phyloP scores from a whole-genome alignment of 2,797 vertebrate species.

The Eulemur rubriventer region DNA sequence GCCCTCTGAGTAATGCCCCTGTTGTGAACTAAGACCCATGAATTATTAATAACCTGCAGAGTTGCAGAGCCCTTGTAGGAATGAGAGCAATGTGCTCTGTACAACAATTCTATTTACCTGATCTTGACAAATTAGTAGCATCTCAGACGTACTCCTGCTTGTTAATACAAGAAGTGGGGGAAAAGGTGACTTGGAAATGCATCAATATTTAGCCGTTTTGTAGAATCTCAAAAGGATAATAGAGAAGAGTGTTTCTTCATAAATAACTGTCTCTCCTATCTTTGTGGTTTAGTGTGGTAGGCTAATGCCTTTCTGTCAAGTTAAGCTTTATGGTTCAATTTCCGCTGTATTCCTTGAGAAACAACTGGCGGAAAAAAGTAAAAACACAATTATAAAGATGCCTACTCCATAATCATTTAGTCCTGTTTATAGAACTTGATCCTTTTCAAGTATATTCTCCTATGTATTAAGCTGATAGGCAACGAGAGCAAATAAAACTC shows the following conservation, averaged over 20 bases:
- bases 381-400: constrained; percentile 65
- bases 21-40: constrained; percentile 79
- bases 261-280: constrained; percentile 74
- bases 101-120: constrained; percentile 78
- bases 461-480: neutral
- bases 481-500: neutral
- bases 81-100: constrained; percentile 56
- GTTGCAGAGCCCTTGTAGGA: constrained; percentile 78
- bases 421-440: constrained; percentile 57
- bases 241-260: constrained; percentile 69
- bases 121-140: constrained; percentile 82
- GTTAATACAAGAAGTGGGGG: constrained; percentile 65
- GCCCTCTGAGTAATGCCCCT: constrained; percentile 78
- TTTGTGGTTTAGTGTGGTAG: constrained; percentile 57
- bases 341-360: constrained; percentile 59
- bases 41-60: constrained; percentile 83
- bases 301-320: constrained; percentile 72
- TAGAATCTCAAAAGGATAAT: constrained; percentile 75
- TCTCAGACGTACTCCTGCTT: constrained; percentile 72
- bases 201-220: constrained; percentile 74
- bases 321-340: constrained; percentile 77
- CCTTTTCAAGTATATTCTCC: constrained; percentile 63
- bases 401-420: constrained; percentile 54
- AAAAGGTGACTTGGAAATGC: constrained; percentile 77
- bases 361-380: constrained; percentile 24